Percentiles rank a stretch among this genome's conserved stretches.
Conservation (phyloP, 30 jellyfish, hydroid and myxozoan genomes). For the Euphysa ruthae region DNA sequence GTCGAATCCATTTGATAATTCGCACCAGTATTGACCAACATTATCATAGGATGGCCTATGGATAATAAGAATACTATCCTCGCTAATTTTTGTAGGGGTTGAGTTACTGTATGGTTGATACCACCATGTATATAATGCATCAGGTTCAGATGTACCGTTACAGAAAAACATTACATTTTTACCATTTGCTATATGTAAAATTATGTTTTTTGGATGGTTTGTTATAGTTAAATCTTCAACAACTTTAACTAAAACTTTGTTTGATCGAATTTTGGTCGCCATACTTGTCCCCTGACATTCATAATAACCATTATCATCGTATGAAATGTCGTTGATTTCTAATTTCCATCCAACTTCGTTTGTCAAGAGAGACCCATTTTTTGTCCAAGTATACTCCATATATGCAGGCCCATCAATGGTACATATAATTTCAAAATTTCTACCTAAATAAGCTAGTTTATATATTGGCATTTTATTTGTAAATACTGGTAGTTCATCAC, state of each 20-base stretch:
- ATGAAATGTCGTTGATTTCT: slow-evolving; percentile 13
- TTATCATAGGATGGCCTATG: slow-evolving; percentile 7
- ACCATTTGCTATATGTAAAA: slow-evolving; percentile 14
- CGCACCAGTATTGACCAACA: slow-evolving; percentile 85
- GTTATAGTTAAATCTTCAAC: neutral
- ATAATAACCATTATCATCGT: slow-evolving; percentile 58
- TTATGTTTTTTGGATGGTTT: slow-evolving; percentile 44
- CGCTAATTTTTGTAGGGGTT: slow-evolving; percentile 3
- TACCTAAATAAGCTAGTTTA: slow-evolving; percentile 52
- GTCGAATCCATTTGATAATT: slow-evolving; percentile 50
- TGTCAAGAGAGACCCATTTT: slow-evolving; percentile 61
- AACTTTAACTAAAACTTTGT: slow-evolving; percentile 42
- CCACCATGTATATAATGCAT: slow-evolving; percentile 52
- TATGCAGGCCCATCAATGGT: slow-evolving; percentile 13
- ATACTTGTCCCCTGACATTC: slow-evolving; percentile 42
- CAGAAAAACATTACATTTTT: slow-evolving; percentile 29
- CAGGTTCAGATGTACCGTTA: slow-evolving; percentile 49
- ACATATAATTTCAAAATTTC: slow-evolving; percentile 40
- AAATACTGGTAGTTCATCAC: slow-evolving; percentile 44
- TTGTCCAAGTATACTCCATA: slow-evolving; percentile 43
- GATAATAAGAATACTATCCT: slow-evolving; percentile 27
- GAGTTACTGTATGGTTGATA: slow-evolving; percentile 26
- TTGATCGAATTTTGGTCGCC: slow-evolving; percentile 29
- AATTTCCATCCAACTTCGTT: slow-evolving; percentile 22
- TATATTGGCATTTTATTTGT: slow-evolving; percentile 11